Base-by-base conservation (phyloP, 2,113 vertebrate species). In the Hystrix brachyura region DNA sequence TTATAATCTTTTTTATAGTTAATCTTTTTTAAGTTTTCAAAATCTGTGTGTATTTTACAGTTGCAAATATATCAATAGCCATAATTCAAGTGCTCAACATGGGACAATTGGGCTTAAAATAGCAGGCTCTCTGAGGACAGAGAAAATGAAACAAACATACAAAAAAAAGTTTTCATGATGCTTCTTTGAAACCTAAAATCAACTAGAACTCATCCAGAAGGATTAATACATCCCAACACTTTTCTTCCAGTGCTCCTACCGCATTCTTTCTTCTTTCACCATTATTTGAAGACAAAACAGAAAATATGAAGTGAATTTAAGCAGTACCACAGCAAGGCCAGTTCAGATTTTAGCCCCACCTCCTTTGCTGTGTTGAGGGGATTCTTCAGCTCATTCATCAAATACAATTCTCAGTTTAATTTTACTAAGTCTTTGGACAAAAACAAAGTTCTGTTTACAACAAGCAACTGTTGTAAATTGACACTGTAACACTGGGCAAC, bases 291-390 rank as follows among this genome's bases (percentile, higher is more conserved):
- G 79, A 76, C n/a, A 81, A 95, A 95, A 89, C 69, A 48, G 87
- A 88, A 85, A 90, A 76, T 21, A 97, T 15, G 13, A 69, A 78
- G 21, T 65, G 82, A 94, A 95, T 18, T 59, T 94, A 46, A 83
- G 88, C 64, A 88, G 19, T 59, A 25, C 13, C 72, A 94, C 21
- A 81, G 46, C 92, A 57, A 87, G 13, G 17, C 83, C 46, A 71
- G 85, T 19, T 86, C 29, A 78, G 78, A 53, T 67, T 67, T 72
- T 32, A 80, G 87, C 12, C 8, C 23, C 23, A 59, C 8, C 69
- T 87, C 65, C 71, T 87, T 69, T 17, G 67, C 60, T 0, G 27
- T 23, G 55, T 14, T 87, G 34, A 94, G 32, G 60, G 55, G 86
- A 65, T 83, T 87, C 60, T 87, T 72, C 21, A 38, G 19, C 1